Evolutionary conservation across 35 echinoderm and acorn worm genomes (phyloP).

Genomic region (Lytechinus variegatus): DNA sequence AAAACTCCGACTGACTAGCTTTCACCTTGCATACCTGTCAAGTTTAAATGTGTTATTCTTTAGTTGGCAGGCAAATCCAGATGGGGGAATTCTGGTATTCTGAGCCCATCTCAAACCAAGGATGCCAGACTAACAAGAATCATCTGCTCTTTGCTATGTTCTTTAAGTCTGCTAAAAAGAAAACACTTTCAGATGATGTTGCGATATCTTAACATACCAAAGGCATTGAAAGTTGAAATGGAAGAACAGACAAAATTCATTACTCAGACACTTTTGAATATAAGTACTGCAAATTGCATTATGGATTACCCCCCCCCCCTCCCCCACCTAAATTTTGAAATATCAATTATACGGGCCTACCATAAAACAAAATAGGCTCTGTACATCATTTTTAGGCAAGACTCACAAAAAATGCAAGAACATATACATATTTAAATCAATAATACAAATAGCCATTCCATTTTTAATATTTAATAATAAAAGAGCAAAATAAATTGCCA

Average conservation of each 20-base stretch:
- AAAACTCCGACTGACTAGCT: neutral
- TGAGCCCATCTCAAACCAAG: neutral
- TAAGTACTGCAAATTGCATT: neutral
- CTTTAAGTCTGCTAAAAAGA: neutral
- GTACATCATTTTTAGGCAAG: too few species aligned
- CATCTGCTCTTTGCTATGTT: neutral
- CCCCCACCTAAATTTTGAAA: too few species aligned
- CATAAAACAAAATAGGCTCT: too few species aligned
- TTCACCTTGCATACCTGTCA: constrained; percentile 2
- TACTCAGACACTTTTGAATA: neutral
- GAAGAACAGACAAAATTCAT: neutral
- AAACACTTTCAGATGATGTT: neutral
- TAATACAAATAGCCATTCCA: too few species aligned
- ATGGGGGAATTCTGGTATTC: constrained; percentile 3
- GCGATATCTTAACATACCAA: neutral
- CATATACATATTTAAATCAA: too few species aligned
- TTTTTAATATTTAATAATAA: too few species aligned
- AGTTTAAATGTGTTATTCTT: constrained; percentile 15
- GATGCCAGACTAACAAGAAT: neutral
- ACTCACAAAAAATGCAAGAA: too few species aligned
- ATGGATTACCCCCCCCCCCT: neutral
- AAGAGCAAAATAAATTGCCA: too few species aligned
- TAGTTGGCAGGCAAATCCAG: neutral
- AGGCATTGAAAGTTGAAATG: neutral
- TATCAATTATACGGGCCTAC: too few species aligned